Percentiles rank a stretch among this genome's conserved stretches.
Conservation (phyloP, 2,888 invertebrate species). For the Synanthedon andrenaeformis region DNA sequence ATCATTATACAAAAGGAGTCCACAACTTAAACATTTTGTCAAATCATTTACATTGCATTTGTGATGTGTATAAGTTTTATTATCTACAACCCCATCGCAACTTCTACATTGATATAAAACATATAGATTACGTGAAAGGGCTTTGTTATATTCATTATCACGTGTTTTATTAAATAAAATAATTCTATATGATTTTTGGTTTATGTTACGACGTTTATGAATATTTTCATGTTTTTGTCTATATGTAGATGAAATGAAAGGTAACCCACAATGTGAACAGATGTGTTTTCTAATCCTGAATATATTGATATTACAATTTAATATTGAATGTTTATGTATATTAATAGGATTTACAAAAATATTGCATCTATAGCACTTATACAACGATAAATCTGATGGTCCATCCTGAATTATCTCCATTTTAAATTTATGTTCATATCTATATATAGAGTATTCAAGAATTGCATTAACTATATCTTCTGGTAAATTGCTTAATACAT, state of each 20-base stretch:
- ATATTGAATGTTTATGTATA: slow-evolving; percentile 27
- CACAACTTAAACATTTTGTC: slow-evolving; percentile 33
- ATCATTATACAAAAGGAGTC: slow-evolving; percentile 21
- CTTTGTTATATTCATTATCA: slow-evolving; percentile 22
- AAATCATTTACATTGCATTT: slow-evolving; percentile 22
- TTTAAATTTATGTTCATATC: slow-evolving; percentile 37
- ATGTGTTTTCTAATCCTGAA: slow-evolving; percentile 21
- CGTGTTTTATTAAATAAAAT: slow-evolving; percentile 30
- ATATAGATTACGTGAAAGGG: slow-evolving; percentile 21
- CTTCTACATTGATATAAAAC: slow-evolving; percentile 42
- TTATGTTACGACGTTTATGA: slow-evolving; percentile 19
- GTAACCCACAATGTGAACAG: slow-evolving; percentile 33
- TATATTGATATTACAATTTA: slow-evolving; percentile 12
- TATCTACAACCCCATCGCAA: slow-evolving; percentile 33
- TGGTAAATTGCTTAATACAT: slow-evolving; percentile 29
- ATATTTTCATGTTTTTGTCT: slow-evolving; percentile 28
- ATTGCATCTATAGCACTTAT: slow-evolving; percentile 39
- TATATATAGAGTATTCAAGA: slow-evolving; percentile 35
- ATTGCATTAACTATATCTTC: slow-evolving; percentile 17
- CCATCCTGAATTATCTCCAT: slow-evolving; percentile 37
- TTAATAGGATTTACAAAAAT: slow-evolving; percentile 24
- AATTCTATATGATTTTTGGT: slow-evolving; percentile 26
- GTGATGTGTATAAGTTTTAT: slow-evolving; percentile 18
- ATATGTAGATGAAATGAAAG: slow-evolving; percentile 23
- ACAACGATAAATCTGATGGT: slow-evolving; percentile 22